phyloP scores from a whole-genome alignment of 2,113 vertebrate genomes.

The Ammodytes marinus region DNA sequence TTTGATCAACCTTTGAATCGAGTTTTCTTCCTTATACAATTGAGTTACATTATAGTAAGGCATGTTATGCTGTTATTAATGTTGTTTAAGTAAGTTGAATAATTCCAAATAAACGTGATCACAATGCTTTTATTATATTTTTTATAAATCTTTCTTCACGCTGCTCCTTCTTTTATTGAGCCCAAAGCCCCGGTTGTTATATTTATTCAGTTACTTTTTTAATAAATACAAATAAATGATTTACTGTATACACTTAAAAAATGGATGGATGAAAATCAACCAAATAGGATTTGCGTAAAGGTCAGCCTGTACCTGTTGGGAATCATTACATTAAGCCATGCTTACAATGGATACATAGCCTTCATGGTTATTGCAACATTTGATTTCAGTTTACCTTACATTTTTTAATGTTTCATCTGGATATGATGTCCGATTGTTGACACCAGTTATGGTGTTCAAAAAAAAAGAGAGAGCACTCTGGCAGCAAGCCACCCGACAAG shows the following conservation, averaged over 20 bases:
- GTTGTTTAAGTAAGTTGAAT: not conserved
- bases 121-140: not conserved
- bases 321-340: slow-evolving; percentile 17
- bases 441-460: not conserved
- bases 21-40: not conserved
- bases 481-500: not conserved
- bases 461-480: not conserved
- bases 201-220: not conserved
- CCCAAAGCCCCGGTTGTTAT: not conserved
- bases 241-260: not conserved
- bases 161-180: not conserved
- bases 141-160: not conserved
- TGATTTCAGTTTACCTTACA: slow-evolving; percentile 16
- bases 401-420: slow-evolving; percentile 4
- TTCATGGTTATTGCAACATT: slow-evolving; percentile 2
- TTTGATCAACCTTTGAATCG: not conserved
- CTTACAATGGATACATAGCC: not conserved
- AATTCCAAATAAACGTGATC: not conserved
- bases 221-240: not conserved
- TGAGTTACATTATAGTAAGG: not conserved
- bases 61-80: not conserved
- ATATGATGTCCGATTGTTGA: not conserved
- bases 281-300: not conserved
- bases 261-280: not conserved
- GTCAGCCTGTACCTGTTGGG: slow-evolving; percentile 7